Percentiles rank a stretch among this genome's conserved stretches.
phyloP scores from a whole-genome alignment of 1,140 invertebrate species.

The Drosophila melanogaster region Release_6_plus_ISO1_MT NT_037436.4:1714501-1715000 shows the following conservation, averaged over 20 bases:
- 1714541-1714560: constrained; percentile 56
- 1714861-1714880: constrained; percentile 90
- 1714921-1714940: background rate
- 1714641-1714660: constrained; percentile 27
- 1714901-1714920: background rate
- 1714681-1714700: constrained; percentile 33
- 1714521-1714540: constrained; percentile 44
- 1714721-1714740: constrained; percentile 89
- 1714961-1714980: background rate
- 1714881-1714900: constrained; percentile 88
- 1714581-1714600: constrained; percentile 80
- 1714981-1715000: background rate
- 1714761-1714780: constrained; percentile 90
- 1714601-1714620: constrained; percentile 64
- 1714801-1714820: constrained; percentile 86
- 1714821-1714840: constrained; percentile 90
- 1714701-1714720: constrained; percentile 86
- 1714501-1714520: constrained; percentile 25
- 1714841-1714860: constrained; percentile 91
- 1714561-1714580: constrained; percentile 77
- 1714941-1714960: background rate
- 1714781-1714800: constrained; percentile 86
- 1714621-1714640: constrained; percentile 29
- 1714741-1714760: constrained; percentile 87
- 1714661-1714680: constrained; percentile 35